These are phyloP conservation scores for Rattus rattus DNA, from an alignment of 2,113 vertebrate species.

Conservation along the genomic window DNA sequence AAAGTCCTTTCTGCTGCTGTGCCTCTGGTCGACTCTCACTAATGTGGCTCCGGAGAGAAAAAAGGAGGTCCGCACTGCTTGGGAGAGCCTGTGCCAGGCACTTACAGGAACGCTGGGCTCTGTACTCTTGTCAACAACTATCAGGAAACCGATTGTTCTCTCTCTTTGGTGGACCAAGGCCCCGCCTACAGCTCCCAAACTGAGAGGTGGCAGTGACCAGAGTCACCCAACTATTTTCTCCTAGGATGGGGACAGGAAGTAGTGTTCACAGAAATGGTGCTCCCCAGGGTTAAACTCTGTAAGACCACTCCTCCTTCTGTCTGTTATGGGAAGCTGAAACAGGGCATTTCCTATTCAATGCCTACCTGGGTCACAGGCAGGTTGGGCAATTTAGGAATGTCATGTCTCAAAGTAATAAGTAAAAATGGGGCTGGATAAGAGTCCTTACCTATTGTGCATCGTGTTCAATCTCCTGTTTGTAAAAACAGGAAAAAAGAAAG, in stretches of 20 bases:
- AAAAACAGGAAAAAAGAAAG: neutral
- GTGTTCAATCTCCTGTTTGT: too few species aligned
- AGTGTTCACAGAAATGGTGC: neutral
- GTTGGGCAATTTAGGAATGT: neutral
- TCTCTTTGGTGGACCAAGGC: neutral
- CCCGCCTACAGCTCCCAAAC: neutral
- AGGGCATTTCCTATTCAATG: neutral
- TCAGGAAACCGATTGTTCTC: neutral
- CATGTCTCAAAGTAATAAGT: neutral
- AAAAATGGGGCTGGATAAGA: neutral
- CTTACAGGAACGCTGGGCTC: neutral
- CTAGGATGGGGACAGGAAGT: neutral
- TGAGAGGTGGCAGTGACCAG: neutral
- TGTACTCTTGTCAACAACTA: neutral
- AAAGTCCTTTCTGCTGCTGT: neutral
- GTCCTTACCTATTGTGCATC: neutral
- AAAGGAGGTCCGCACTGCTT: neutral
- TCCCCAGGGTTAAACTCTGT: neutral
- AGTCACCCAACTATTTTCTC: neutral
- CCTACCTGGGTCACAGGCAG: neutral
- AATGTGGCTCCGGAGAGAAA: neutral
- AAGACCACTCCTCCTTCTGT: neutral
- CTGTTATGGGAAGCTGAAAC: neutral
- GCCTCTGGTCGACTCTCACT: neutral
- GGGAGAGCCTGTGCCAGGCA: neutral